Percentiles rank a stretch among this genome's conserved stretches.
phyloP scores from a whole-genome alignment of 2,888 invertebrate species.

The Drosophila algonquin region DNA sequence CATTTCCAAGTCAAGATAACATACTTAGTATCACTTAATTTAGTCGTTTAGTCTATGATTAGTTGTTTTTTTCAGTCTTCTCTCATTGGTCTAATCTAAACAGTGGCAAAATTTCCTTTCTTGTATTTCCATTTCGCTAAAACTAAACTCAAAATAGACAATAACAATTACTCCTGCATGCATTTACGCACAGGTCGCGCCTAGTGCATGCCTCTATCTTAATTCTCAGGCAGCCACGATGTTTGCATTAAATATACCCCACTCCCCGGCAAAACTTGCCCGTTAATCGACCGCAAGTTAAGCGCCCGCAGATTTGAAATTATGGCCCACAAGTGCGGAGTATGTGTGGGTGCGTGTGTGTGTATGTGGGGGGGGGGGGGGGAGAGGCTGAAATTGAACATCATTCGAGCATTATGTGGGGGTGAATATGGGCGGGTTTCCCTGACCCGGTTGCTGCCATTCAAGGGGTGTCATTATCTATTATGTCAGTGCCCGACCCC shows the following conservation, averaged over 20 bases:
- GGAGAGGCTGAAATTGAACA: conserved; percentile 36
- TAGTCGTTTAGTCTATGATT: no score
- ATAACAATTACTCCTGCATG: not conserved
- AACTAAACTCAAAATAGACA: not conserved
- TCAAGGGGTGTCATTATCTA: conserved; percentile 55
- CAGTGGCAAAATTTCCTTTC: no score
- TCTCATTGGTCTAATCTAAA: no score
- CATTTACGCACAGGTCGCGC: conserved; percentile 16
- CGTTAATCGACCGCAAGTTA: conserved; percentile 42
- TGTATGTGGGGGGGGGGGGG: no score
- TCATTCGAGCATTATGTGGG: conserved; percentile 5
- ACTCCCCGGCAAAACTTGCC: conserved; percentile 36
- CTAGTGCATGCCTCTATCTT: conserved; percentile 23
- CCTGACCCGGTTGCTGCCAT: conserved; percentile 15
- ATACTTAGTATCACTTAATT: no score
- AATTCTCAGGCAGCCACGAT: conserved; percentile 22
- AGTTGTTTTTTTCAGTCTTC: no score
- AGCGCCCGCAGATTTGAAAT: conserved; percentile 47
- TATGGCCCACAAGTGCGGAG: conserved; percentile 31
- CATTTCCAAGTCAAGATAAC: no score
- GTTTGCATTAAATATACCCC: conserved; percentile 34
- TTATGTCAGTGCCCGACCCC: conserved; percentile 38
- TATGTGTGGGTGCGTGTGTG: no score
- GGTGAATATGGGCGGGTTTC: conserved; percentile 28
- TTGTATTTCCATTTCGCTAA: not conserved